Conservation (phyloP, 2,113 vertebrate species). For the Ctenodactylus gundi region DNA sequence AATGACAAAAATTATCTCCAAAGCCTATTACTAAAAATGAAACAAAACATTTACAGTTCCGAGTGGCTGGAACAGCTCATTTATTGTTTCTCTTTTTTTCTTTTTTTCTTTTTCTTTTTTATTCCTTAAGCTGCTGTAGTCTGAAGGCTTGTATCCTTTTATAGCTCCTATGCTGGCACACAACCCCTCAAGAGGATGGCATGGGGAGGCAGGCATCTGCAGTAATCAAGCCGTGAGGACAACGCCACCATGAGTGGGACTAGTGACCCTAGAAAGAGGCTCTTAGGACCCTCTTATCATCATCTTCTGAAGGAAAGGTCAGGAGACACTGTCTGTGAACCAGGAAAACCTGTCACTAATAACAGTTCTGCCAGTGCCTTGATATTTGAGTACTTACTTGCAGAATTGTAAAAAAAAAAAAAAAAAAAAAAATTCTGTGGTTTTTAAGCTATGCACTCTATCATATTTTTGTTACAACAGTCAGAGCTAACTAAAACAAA, state of each 20-base stretch:
- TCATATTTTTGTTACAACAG: background rate
- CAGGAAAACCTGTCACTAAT: background rate
- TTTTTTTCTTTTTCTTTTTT: background rate
- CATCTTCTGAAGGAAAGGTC: background rate
- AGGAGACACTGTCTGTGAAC: too few species aligned
- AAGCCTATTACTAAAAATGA: slow-evolving; percentile 31
- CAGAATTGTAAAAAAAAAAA: background rate
- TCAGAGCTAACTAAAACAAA: background rate
- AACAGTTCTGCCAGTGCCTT: background rate
- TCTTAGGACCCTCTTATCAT: too few species aligned
- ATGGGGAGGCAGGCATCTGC: background rate
- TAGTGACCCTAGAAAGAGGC: too few species aligned
- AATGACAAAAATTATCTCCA: background rate
- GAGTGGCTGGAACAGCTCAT: background rate
- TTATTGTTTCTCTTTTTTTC: too few species aligned
- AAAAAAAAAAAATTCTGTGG: background rate
- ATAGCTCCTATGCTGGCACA: background rate
- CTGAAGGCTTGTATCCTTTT: background rate
- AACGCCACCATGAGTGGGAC: background rate
- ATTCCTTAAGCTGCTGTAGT: background rate
- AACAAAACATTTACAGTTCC: background rate
- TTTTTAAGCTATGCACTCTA: background rate
- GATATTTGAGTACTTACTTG: background rate
- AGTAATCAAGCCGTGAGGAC: too few species aligned
- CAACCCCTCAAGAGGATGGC: background rate